Evolutionary conservation across 1,140 invertebrate species (phyloP).

Genomic region (Maniola jurtina): DNA sequence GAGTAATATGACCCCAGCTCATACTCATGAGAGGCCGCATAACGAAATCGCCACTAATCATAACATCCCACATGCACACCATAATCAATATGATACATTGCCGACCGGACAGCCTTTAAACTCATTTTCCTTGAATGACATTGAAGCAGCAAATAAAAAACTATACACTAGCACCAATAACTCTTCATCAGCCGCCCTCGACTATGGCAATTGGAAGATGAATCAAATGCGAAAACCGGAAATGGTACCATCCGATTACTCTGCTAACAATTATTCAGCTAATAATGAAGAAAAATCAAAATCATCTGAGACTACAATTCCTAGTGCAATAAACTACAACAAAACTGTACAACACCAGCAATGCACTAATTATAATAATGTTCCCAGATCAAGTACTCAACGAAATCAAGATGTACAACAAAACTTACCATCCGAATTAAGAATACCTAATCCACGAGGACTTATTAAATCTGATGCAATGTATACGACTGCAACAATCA

Average conservation of each 20-base stretch:
- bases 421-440: conserved; percentile 53
- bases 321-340: conserved; percentile 56
- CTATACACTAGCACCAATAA: conserved; percentile 53
- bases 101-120: conserved; percentile 44
- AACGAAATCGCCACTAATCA: conserved; percentile 52
- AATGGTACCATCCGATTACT: conserved; percentile 59
- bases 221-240: conserved; percentile 61
- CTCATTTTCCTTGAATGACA: conserved; percentile 64
- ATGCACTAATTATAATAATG: conserved; percentile 56
- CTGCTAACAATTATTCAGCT: conserved; percentile 44
- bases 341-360: conserved; percentile 60
- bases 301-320: conserved; percentile 37
- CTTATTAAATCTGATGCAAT: conserved; percentile 54
- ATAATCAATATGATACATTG: conserved; percentile 57
- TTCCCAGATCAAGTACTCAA: conserved; percentile 44
- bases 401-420: conserved; percentile 57
- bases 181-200: conserved; percentile 45
- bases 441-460: conserved; percentile 64
- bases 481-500: conserved; percentile 39
- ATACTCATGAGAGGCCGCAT: conserved; percentile 53
- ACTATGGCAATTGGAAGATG: conserved; percentile 71
- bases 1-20: conserved; percentile 60
- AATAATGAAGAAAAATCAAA: conserved; percentile 57
- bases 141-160: conserved; percentile 69
- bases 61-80: conserved; percentile 57